A percentile compares a stretch with the other conserved stretches of the same genome.
phyloP scores from a whole-genome alignment of 2,888 invertebrate species.

The Imbricaverruca yamaguchii region DNA sequence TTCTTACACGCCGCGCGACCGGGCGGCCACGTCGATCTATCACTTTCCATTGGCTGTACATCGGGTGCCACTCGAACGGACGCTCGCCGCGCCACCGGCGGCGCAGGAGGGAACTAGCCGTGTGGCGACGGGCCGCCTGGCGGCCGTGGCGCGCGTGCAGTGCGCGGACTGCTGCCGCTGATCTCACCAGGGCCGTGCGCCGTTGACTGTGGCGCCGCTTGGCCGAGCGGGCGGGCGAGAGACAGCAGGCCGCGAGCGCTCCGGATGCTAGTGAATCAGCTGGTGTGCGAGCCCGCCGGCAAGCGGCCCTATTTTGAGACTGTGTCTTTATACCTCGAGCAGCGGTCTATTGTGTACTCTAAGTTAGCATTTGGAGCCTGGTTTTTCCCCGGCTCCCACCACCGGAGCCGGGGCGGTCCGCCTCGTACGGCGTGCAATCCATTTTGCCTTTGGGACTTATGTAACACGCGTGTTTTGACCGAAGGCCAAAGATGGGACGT shows the following conservation, averaged over 20 bases:
- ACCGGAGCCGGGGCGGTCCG: not conserved
- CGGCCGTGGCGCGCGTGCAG: not conserved
- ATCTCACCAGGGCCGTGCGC: not conserved
- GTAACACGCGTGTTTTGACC: not conserved
- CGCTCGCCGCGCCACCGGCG: not conserved
- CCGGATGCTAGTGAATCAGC: not conserved
- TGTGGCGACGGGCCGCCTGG: not conserved
- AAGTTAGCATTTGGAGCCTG: not conserved
- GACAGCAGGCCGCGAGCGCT: too few relatives aligned
- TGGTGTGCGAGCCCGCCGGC: not conserved
- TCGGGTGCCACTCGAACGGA: not conserved
- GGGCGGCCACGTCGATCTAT: not conserved
- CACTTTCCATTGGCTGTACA: slow-evolving; percentile 20
- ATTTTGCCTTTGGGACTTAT: not conserved
- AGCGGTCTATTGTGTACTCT: slow-evolving; percentile 14
- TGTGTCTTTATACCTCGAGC: slow-evolving; percentile 19
- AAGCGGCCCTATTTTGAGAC: not conserved
- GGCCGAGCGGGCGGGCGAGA: too few relatives aligned
- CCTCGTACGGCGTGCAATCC: not conserved
- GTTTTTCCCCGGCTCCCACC: not conserved
- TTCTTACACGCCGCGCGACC: not conserved
- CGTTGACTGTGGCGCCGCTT: too few relatives aligned
- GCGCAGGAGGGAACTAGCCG: not conserved
- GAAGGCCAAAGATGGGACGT: not conserved
- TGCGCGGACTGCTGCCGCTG: not conserved